phyloP scores from a whole-genome alignment of 1,140 invertebrate genomes.

The Neotoxoptera formosana region DNA sequence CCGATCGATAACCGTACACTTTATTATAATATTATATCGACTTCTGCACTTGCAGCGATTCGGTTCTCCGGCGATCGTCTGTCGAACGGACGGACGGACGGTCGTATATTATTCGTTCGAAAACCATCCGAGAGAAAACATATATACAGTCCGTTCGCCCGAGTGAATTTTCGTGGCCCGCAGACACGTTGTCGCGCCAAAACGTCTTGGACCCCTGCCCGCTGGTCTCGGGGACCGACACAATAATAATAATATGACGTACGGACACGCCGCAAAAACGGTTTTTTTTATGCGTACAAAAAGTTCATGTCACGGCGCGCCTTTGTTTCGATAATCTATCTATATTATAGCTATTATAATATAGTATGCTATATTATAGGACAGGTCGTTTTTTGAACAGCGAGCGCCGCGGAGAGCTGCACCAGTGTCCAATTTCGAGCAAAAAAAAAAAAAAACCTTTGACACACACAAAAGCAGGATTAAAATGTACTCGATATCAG shows the following conservation, averaged over 20 bases:
- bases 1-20: background rate
- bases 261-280: background rate
- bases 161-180: background rate
- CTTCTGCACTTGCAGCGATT: background rate
- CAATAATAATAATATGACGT: background rate
- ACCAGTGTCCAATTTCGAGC: background rate
- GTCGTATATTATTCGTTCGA: background rate
- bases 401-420: background rate
- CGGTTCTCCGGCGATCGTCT: background rate
- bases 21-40: slow-evolving; percentile 2
- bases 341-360: background rate
- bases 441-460: background rate
- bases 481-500: background rate
- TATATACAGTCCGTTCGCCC: background rate
- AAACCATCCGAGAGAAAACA: background rate
- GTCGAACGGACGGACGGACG: background rate
- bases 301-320: background rate
- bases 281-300: background rate
- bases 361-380: background rate
- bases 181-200: background rate
- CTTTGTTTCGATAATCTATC: background rate
- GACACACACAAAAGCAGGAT: background rate
- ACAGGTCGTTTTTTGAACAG: background rate
- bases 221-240: no score
- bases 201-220: background rate